These are phyloP conservation scores for Spongilla lacustris DNA, from an alignment of 37 sponge, comb jelly and placozoan genomes.

Conservation along the genomic window DNA sequence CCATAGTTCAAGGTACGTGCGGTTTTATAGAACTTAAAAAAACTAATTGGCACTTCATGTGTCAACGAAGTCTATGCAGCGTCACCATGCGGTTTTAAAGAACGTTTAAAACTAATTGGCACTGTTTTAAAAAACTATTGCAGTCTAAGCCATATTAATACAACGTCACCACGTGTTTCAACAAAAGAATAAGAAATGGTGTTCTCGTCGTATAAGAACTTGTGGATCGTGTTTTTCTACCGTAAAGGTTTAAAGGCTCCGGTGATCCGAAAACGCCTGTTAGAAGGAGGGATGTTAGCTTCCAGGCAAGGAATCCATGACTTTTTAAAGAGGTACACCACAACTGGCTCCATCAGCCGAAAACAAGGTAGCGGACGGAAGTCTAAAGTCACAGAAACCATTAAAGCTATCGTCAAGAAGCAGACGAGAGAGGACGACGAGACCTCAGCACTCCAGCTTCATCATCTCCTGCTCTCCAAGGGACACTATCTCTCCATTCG, in stretches of 20 bases:
- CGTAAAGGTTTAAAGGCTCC: slow-evolving; percentile 9
- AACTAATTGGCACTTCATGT: no score
- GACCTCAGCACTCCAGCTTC: slow-evolving; percentile 29
- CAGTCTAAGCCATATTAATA: no score
- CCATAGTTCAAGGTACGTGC: no score
- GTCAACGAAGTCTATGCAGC: no score
- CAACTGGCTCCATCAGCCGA: slow-evolving; percentile 3
- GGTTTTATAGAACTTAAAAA: no score
- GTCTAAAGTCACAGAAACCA: slow-evolving; percentile 12
- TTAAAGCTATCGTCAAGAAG: slow-evolving; percentile 10
- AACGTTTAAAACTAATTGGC: no score
- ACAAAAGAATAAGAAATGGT: no score
- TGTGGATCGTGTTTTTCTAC: background rate
- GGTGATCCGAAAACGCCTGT: background rate
- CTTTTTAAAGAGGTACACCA: background rate
- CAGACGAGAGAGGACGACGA: slow-evolving; percentile 39
- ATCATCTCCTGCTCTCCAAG: background rate
- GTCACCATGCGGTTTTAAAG: no score
- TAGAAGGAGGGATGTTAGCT: background rate
- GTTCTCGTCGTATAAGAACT: no score
- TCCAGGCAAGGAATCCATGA: background rate
- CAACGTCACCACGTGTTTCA: no score
- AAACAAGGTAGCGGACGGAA: slow-evolving; percentile 19
- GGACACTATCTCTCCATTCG: slow-evolving; percentile 9
- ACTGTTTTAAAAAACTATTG: no score